Evolutionary conservation across 2,888 invertebrate species (phyloP).

Genomic region (Drosophila emarginata): DNA sequence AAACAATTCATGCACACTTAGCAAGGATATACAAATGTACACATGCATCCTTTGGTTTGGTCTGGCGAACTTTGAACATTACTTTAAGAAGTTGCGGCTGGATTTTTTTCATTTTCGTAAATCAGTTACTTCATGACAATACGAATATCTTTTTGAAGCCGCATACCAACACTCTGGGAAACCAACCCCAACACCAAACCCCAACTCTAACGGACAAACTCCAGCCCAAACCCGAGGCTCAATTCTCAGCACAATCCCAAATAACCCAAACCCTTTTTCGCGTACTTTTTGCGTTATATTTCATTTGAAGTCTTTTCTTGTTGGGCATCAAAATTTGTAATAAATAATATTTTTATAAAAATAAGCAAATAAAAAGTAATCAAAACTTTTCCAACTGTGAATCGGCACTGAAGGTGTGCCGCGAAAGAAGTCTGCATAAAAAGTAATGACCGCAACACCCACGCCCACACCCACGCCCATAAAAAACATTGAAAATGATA

Average conservation of each 20-base stretch:
- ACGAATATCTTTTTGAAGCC: neutral
- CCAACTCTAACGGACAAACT: neutral
- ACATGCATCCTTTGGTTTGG: neutral
- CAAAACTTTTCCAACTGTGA: slow-evolving; percentile 40
- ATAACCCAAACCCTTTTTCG: slow-evolving; percentile 5
- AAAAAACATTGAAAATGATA: neutral
- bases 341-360: slow-evolving; percentile 16
- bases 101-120: neutral
- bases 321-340: neutral
- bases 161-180: slow-evolving; percentile 3
- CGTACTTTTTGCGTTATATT: slow-evolving; percentile 15
- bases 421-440: neutral
- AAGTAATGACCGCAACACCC: neutral
- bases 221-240: neutral
- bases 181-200: neutral
- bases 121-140: slow-evolving; percentile 9
- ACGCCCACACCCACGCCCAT: neutral
- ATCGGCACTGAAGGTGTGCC: neutral
- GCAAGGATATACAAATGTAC: neutral
- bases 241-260: neutral
- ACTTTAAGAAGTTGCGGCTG: neutral
- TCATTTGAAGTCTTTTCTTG: slow-evolving; percentile 8
- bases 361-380: slow-evolving; percentile 43
- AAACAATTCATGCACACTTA: neutral
- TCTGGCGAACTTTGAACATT: neutral